A percentile compares a stretch with the other conserved stretches of the same genome.
Conservation (phyloP, 1,140 invertebrate genomes). For the Hetaerina americana region DNA sequence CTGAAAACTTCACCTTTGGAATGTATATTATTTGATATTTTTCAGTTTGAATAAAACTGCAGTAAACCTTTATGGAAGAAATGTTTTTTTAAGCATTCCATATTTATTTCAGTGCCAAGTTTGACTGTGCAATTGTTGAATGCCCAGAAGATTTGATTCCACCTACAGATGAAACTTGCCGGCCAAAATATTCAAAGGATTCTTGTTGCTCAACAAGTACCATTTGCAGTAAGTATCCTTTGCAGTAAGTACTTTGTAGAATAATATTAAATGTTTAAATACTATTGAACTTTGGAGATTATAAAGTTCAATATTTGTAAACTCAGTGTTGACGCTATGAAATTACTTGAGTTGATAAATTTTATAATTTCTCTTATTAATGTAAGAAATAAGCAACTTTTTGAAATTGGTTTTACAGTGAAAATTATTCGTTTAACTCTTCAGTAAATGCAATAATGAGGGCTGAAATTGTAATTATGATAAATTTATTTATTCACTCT, state of each 20-base stretch:
- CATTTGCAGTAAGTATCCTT: conserved; percentile 27
- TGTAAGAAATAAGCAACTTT: neutral
- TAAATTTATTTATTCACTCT: too few relatives aligned
- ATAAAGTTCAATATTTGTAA: neutral
- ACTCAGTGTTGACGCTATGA: neutral
- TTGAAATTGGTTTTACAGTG: too few relatives aligned
- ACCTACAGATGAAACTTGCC: conserved; percentile 25
- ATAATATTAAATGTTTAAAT: neutral
- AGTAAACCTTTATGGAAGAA: neutral
- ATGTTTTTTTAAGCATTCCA: neutral
- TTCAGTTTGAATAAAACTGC: neutral
- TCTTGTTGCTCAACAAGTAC: conserved; percentile 29
- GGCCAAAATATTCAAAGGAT: conserved; percentile 26
- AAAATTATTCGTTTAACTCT: too few relatives aligned
- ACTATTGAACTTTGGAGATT: neutral
- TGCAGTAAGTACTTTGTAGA: neutral
- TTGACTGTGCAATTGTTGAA: conserved; percentile 31
- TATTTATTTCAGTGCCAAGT: conserved; percentile 13
- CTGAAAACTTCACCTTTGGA: too few relatives aligned
- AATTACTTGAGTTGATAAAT: neutral
- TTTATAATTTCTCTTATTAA: neutral
- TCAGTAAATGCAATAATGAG: too few relatives aligned
- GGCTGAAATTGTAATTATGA: too few relatives aligned
- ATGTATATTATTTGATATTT: neutral
- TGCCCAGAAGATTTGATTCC: conserved; percentile 30